Evolutionary conservation across 2,888 invertebrate genomes (phyloP).

Genomic region (Micoletzkya japonica): DNA sequence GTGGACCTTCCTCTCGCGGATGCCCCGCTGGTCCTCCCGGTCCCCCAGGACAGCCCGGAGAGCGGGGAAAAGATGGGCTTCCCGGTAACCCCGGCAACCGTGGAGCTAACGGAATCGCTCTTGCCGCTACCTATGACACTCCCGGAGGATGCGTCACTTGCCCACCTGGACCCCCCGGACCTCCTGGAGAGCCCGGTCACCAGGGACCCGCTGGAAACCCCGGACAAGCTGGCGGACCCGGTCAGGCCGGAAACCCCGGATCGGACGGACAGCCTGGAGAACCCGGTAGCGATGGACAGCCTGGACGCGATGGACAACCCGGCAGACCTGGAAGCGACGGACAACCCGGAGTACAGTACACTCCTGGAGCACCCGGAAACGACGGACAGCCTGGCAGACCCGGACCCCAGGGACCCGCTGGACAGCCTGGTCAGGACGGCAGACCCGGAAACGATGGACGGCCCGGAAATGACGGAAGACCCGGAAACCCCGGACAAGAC

Average conservation of each 20-base stretch:
- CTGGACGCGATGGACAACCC: slow-evolving; percentile 12
- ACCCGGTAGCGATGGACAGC: slow-evolving; percentile 11
- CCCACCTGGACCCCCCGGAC: slow-evolving; percentile 25
- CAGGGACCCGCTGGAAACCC: slow-evolving; percentile 26
- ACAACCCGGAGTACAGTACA: slow-evolving; percentile 27
- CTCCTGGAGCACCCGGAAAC: slow-evolving; percentile 26
- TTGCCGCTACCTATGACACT: slow-evolving; percentile 24
- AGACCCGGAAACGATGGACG: slow-evolving; percentile 18
- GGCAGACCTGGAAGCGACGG: slow-evolving; percentile 17
- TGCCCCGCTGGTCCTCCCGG: slow-evolving; percentile 27
- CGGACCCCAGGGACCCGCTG: slow-evolving; percentile 28
- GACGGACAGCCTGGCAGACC: slow-evolving; percentile 21
- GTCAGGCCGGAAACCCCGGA: slow-evolving; percentile 26
- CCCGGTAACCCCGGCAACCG: slow-evolving; percentile 21
- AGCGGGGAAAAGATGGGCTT: slow-evolving; percentile 18
- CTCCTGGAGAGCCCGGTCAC: slow-evolving; percentile 21
- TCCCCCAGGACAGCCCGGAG: slow-evolving; percentile 24
- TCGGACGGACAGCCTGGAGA: slow-evolving; percentile 19
- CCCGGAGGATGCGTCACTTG: slow-evolving; percentile 24
- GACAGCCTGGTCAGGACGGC: slow-evolving; percentile 18
- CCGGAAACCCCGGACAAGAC: slow-evolving; percentile 14
- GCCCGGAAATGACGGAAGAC: slow-evolving; percentile 25
- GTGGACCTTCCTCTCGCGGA: slow-evolving; percentile 25
- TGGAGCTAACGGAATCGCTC: slow-evolving; percentile 28
- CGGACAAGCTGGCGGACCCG: slow-evolving; percentile 4